Evolutionary conservation across 2,113 vertebrate genomes (phyloP).

Genomic region (Cygnus atratus): DNA sequence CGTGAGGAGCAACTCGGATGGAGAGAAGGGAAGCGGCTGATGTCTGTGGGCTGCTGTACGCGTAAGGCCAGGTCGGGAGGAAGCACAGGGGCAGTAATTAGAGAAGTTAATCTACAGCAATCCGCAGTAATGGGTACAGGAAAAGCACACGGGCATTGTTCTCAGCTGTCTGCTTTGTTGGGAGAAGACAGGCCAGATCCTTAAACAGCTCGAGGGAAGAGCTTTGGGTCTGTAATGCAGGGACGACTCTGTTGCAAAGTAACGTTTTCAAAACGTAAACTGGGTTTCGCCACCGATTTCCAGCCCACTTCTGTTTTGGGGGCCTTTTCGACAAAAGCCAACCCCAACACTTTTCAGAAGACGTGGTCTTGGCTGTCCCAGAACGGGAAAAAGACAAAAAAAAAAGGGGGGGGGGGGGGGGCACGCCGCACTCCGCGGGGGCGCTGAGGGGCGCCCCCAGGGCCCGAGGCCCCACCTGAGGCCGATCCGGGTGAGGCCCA

Average conservation of each 20-base stretch:
- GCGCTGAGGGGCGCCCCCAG: too few relatives aligned
- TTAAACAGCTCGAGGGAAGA: neutral
- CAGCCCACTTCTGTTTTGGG: neutral
- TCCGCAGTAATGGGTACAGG: neutral
- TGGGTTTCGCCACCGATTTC: neutral
- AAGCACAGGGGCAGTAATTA: neutral
- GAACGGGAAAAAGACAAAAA: accelerated
- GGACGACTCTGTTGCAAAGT: neutral
- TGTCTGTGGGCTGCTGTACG: neutral
- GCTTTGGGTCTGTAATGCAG: neutral
- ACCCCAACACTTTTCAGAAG: neutral
- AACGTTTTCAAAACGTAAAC: neutral
- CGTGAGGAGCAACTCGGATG: neutral
- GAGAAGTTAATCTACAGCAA: neutral
- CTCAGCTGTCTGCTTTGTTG: neutral
- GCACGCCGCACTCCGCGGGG: too few relatives aligned
- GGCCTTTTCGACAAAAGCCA: neutral
- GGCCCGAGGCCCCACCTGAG: too few relatives aligned
- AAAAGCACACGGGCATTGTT: neutral
- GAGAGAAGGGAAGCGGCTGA: neutral
- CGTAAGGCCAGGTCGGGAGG: neutral
- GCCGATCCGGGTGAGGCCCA: too few relatives aligned
- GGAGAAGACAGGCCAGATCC: neutral
- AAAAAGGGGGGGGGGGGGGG: too few relatives aligned
- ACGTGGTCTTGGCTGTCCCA: neutral